phyloP scores from a whole-genome alignment of 2,888 invertebrate genomes.

The Euplagia quadripunctaria region DNA sequence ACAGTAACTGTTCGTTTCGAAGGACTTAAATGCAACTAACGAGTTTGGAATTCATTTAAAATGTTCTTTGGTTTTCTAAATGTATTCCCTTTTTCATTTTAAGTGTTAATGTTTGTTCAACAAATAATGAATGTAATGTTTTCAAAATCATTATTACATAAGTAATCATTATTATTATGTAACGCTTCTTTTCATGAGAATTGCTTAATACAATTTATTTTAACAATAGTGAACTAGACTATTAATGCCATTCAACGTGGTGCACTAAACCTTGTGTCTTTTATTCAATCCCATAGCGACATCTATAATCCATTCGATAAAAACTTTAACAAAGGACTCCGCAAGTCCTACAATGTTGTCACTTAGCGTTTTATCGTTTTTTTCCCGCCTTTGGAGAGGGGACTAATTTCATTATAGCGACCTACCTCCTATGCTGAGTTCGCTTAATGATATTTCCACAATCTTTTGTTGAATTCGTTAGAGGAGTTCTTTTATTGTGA shows the following conservation, averaged over 20 bases:
- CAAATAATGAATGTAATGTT: no score
- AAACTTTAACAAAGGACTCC: conserved; percentile 21
- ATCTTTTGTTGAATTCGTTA: conserved; percentile 17
- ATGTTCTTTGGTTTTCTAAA: not conserved
- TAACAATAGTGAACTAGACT: no score
- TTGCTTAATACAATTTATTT: no score
- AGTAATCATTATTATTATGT: no score
- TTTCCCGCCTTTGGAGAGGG: conserved; percentile 19
- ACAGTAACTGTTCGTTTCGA: not conserved
- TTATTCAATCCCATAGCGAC: conserved; percentile 7
- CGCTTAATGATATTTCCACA: conserved; percentile 39
- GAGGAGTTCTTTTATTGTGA: conserved; percentile 10
- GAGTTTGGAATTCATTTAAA: not conserved
- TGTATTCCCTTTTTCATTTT: not conserved
- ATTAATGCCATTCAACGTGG: no score
- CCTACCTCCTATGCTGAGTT: conserved; percentile 31
- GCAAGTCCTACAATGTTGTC: conserved; percentile 9
- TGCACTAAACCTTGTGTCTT: not conserved
- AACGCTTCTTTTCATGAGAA: no score
- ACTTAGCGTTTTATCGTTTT: conserved; percentile 25
- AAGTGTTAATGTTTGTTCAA: no score
- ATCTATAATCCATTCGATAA: conserved; percentile 19
- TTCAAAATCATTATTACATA: no score
- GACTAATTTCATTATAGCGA: conserved; percentile 52
- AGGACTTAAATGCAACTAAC: not conserved